A percentile compares a stretch with the other conserved stretches of the same genome.
Conservation (phyloP, 2,888 invertebrate species). For the Autographa gamma region DNA sequence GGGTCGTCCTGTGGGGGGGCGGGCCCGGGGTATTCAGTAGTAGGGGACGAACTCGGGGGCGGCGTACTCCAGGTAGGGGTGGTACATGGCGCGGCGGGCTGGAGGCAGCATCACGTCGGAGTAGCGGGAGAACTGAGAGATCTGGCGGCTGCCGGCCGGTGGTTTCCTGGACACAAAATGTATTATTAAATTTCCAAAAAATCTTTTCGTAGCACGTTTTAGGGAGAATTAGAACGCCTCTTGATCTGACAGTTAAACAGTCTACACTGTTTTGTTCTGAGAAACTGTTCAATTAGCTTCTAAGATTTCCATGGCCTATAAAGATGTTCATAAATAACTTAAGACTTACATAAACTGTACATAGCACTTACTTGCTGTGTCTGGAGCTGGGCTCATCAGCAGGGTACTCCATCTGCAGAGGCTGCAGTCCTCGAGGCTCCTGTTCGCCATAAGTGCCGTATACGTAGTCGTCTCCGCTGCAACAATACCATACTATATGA, state of each 20-base stretch:
- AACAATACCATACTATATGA: slow-evolving; percentile 24
- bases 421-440: slow-evolving; percentile 79
- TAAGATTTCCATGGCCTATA: no score
- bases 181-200: neutral
- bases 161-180: slow-evolving; percentile 76
- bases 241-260: no score
- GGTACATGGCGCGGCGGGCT: slow-evolving; percentile 77
- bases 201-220: no score
- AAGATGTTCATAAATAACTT: no score
- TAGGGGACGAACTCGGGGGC: slow-evolving; percentile 79
- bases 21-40: slow-evolving; percentile 73
- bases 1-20: slow-evolving; percentile 63
- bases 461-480: slow-evolving; percentile 76
- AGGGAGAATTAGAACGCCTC: no score
- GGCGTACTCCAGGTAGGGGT: slow-evolving; percentile 77
- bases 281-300: no score
- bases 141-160: slow-evolving; percentile 80
- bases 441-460: slow-evolving; percentile 81
- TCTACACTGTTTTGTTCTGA: no score
- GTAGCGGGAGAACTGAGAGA: slow-evolving; percentile 86
- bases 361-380: slow-evolving; percentile 79
- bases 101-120: slow-evolving; percentile 84
- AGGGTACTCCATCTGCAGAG: slow-evolving; percentile 76
- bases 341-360: no score
- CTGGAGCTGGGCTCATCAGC: slow-evolving; percentile 78